A percentile compares a stretch with the other conserved stretches of the same genome.
Conservation (phyloP, 1,140 invertebrate genomes). For the Listronotus bonariensis region DNA sequence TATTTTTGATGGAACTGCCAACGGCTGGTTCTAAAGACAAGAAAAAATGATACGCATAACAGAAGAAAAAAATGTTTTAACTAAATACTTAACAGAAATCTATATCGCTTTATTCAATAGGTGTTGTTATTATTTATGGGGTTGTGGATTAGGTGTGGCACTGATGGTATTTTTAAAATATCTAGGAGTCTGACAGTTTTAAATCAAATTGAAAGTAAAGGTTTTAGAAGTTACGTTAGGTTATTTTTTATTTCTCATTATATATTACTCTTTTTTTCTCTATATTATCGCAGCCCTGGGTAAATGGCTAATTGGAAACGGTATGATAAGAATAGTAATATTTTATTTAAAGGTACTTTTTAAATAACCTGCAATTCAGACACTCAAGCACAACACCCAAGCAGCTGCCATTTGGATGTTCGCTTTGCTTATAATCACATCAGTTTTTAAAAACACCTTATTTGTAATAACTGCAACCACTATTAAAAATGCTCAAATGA, state of each 20-base stretch:
- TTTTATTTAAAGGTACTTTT: not conserved
- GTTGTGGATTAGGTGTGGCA: no score
- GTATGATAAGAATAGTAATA: not conserved
- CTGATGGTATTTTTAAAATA: no score
- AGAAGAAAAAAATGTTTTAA: no score
- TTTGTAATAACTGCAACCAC: not conserved
- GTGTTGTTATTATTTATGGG: no score
- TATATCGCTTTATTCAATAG: no score
- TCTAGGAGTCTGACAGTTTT: no score
- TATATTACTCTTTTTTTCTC: no score
- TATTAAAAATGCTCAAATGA: not conserved
- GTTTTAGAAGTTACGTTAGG: no score
- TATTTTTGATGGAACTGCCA: not conserved
- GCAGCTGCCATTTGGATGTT: not conserved
- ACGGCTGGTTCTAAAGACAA: not conserved
- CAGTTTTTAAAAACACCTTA: constrained; percentile 2
- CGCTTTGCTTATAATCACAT: not conserved
- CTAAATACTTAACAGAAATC: no score
- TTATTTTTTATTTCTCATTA: no score
- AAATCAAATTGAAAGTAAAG: no score
- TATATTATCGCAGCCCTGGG: not conserved
- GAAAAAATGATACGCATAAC: no score
- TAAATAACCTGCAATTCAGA: not conserved
- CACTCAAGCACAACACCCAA: not conserved
- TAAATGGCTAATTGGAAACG: not conserved